Base-by-base conservation (phyloP, 2,797 vertebrate species). In the Schizopygopsis pylzovi region DNA sequence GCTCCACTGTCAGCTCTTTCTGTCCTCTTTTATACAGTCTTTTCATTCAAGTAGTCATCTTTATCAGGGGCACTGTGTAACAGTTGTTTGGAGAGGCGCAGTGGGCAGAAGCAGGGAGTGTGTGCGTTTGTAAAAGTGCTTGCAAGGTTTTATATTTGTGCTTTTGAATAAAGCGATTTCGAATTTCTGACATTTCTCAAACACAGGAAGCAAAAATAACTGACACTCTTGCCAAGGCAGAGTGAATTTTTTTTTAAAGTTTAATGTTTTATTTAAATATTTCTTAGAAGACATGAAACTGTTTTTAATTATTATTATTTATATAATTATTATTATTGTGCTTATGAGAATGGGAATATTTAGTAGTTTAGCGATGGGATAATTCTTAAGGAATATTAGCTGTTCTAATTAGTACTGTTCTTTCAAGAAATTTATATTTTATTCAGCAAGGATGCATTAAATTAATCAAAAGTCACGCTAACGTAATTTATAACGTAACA, bases 1-100 rank as follows among this genome's bases (percentile, higher is more conserved):
- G 81, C 85, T 82, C 71, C 75, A 78, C 82, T 81, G 47, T 82
- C 84, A 80, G 73, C 80, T 83, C 84, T 86, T 87, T 90, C 70
- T 80, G 79, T 75, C 72, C 83, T 81, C 79, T 87, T 87, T 89
- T 82, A 56, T 63, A 79, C 82, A 16, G 41, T 83, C 68, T 86
- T 86, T 87, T 83, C 79, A 87, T 84, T 85, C 67, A 61, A 87
- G 89, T 86, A 86, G 61, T 85, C 52, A 20, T 85, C 82, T 87
- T 90, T 89, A 89, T 87, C 87, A 67, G 43, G 63, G 73, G 59
- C 54, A 81, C 90, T 89, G 79, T 88, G 54, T 87, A 87, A 87
- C 89, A 90, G 88, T 91, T 88, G 90, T 89, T 76, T 88, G 71
- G 81, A 88, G 81, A 86, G 83, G 67, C 41, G 85, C 83, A 82